A percentile compares a stretch with the other conserved stretches of the same genome.
phyloP scores from a whole-genome alignment of 2,113 vertebrate genomes.

The Apistogramma diplotaenia region DNA sequence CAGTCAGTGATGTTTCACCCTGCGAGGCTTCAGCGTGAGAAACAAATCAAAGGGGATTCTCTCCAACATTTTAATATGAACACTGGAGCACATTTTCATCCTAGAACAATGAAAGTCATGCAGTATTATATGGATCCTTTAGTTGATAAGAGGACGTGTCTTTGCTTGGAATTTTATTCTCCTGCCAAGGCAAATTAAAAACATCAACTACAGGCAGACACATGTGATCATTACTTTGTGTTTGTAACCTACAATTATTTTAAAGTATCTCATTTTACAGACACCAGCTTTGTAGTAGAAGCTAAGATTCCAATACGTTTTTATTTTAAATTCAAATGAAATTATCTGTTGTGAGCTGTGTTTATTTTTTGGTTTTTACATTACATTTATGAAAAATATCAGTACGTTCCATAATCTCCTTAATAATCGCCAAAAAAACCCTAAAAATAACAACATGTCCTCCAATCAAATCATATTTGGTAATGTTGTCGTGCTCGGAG shows the following conservation, averaged over 20 bases:
- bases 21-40: neutral
- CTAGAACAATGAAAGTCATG: neutral
- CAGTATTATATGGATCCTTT: rapidly evolving
- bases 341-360: neutral
- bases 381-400: too few species aligned
- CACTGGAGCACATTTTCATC: neutral
- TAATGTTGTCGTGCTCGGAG: too few species aligned
- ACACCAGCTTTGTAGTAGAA: neutral
- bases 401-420: too few species aligned
- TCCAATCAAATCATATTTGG: too few species aligned
- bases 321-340: too few species aligned
- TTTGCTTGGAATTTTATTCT: neutral
- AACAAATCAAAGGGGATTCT: neutral
- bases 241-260: neutral
- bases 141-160: neutral
- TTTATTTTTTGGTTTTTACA: too few species aligned
- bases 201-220: neutral
- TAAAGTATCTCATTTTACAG: too few species aligned
- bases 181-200: neutral
- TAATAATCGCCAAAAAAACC: too few species aligned
- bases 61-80: neutral
- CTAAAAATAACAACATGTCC: too few species aligned
- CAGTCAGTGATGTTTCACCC: neutral
- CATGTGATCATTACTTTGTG: rapidly evolving
- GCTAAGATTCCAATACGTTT: neutral